phyloP scores from a whole-genome alignment of 2,888 invertebrate genomes.

The Erpobdella octoculata region DNA sequence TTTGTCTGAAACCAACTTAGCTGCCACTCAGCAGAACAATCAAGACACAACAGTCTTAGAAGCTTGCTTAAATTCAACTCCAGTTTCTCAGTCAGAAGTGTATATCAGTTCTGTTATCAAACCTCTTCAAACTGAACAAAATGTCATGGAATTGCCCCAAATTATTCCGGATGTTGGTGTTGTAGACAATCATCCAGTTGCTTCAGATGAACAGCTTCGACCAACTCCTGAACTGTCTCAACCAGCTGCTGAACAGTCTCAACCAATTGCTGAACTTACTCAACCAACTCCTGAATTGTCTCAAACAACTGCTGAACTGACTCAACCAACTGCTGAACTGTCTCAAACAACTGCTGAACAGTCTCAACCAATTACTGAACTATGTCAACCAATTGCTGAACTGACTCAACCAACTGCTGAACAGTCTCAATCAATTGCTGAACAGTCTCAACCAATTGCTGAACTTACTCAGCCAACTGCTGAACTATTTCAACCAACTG shows the following conservation, averaged over 20 bases:
- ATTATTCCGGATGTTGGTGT: too few relatives aligned
- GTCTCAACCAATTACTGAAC: background rate
- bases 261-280: background rate
- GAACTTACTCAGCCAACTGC: background rate
- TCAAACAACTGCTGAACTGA: background rate
- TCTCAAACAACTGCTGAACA: background rate
- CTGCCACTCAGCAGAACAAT: too few relatives aligned
- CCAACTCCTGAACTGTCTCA: background rate
- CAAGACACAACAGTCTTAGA: too few relatives aligned
- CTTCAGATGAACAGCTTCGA: background rate
- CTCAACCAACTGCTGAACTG: background rate
- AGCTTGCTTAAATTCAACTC: too few relatives aligned
- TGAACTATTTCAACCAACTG: background rate
- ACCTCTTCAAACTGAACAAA: too few relatives aligned
- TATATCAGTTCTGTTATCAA: too few relatives aligned
- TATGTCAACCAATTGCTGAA: background rate
- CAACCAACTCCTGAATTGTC: background rate
- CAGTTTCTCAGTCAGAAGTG: too few relatives aligned
- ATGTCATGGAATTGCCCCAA: too few relatives aligned
- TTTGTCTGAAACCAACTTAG: too few relatives aligned
- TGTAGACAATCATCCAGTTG: too few relatives aligned
- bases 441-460: background rate
- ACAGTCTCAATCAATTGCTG: background rate
- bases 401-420: background rate
- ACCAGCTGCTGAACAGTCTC: background rate